Evolutionary conservation across 2,113 vertebrate species (phyloP), one percentile per base, ranked within the genome.

Genomic region (Hydropotes inermis): DNA sequence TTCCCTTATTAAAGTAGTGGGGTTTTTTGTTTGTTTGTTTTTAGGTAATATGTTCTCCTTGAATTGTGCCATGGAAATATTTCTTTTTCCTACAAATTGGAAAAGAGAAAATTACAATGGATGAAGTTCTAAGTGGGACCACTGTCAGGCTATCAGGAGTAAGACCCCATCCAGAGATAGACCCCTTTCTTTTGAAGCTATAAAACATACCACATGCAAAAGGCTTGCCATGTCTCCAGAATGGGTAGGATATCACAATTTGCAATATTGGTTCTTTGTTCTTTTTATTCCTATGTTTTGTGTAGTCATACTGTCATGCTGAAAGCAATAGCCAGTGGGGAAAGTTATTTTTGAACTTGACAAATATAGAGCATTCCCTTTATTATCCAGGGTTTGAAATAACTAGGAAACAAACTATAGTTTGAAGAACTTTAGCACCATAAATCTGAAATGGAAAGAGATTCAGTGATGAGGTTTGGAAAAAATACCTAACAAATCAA

Each of bases 271-370:
- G 45, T 89, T 96, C 91, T 97, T 94, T 95, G 92, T 93, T 96
- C 83, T 84, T 97, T 97, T 98, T 95, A 93, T 98, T 98, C 43
- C 57, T 93, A 95, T 94, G 89, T 94, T 95, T 94, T 91, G 67
- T 88, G 47, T 96, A 87, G 97, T 98, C 91, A 95, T 98, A 97
- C 87, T 95, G 97, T 98, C 98, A 98, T 97, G 97, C 98, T 98
- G 98, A 98, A 97, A 95, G 94, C 52, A 84, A 91, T 94, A 97
- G 47, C 94, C 89, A 97, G 84, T 87, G 93, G 94, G 89, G 87
- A 95, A 97, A 95, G 93, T 96, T 91, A 95, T 97, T 98, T 98
- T 97, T 97, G 91, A 97, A 95, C 91, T 95, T 91, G 97, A 97
- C 86, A 96, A 97, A 97, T 76, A 85, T 17, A 94, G 89, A 93